Base-by-base conservation (phyloP, 2,797 vertebrate genomes). In the Myotis vivesi region DNA sequence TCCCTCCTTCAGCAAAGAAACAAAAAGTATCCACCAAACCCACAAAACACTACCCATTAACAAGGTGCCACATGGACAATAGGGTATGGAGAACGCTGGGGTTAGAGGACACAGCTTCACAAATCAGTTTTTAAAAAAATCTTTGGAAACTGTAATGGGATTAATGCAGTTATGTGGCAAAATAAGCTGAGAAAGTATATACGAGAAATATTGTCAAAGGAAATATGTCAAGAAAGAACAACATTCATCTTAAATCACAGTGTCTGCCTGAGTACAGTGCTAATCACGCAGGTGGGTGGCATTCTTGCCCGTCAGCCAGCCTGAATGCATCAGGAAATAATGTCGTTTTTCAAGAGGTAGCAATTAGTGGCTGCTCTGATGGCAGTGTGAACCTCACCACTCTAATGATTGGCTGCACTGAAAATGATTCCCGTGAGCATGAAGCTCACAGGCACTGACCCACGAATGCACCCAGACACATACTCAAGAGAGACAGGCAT, bases 331-430 rank as follows among this genome's bases (percentile, higher is more conserved):
- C 49, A n/a, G 76, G 51, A 53, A 87, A 79, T 30, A 55, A 51
- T 79, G 72, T 57, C 28, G 71, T 46, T 94, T 96, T 66, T 91
- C 72, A 89, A 68, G 36, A 93, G 44, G 25, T 38, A 87, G 62
- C 91, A 89, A n/a, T 89, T 92, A 95, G 87, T 11, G 11, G 8
- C 28, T 57, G 0, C 15, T 57, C 51, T 69, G 38, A 59, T 23
- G 85, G 83, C 66, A 64, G 28, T 51, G n/a, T 69, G 30, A 72
- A 64, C 75, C 80, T 85, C 22, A 80, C 69, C 41, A 62, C 81
- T 75, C 64, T 77, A 85, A 66, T 55, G 44, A n/a, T 20, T 46
- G 20, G 30, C 33, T 85, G 30, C 3, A 0, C 30, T 64, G n/a
- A 51, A 72, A 75, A 71, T 15, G 8, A 96, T 33, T 46, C 19